Evolutionary conservation across 2,797 vertebrate species (phyloP), one percentile per base, ranked within the genome.

Genomic region (Anguilla marmorata): DNA sequence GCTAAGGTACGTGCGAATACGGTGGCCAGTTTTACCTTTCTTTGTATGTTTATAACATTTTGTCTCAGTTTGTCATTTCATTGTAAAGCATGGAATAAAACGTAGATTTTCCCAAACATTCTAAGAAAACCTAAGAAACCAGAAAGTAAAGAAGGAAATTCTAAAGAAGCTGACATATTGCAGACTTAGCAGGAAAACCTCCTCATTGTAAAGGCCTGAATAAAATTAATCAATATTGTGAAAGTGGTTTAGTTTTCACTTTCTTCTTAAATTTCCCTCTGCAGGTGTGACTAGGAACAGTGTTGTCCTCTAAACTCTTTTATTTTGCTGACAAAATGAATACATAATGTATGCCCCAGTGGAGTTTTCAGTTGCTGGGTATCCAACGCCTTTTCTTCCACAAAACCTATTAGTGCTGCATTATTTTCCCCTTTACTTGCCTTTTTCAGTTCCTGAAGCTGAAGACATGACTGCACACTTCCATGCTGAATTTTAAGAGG

Each of bases 401-500:
- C 12, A 14, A 72, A 72, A 5, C 66, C 33, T 76, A 41, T 76
- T 41, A 76, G 72, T 41, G 33, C 72, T 76, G 72, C 30, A 76
- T 76, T 76, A 76, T 76, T 76, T 72, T 41, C 72, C 72, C 33
- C 72, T 37, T 76, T n/a, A 52, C 66, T 72, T 72, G 66, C 72
- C 37, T 37, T 33, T 37, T 33, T 14, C 72, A 37, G 4, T 27
- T n/a, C 7, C 66, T 69, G 72, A 76, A 76, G 9, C 14, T 37
- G 27, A 14, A 76, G 33, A 76, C 33, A 76, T 76, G 33, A 76
- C 72, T 76, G 33, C 72, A 37, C 33, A 41, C 33, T 37, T 41
- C 27, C 72, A 37, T 8, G 8, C 69, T 30, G 69, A 9, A 33
- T 74, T 30, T 74, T 74, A 74, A 33, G 24, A 66, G 60, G 21